These are phyloP conservation scores for Thaumetopoea pityocampa DNA, from an alignment of 1,140 invertebrate species.

Conservation along the genomic window DNA sequence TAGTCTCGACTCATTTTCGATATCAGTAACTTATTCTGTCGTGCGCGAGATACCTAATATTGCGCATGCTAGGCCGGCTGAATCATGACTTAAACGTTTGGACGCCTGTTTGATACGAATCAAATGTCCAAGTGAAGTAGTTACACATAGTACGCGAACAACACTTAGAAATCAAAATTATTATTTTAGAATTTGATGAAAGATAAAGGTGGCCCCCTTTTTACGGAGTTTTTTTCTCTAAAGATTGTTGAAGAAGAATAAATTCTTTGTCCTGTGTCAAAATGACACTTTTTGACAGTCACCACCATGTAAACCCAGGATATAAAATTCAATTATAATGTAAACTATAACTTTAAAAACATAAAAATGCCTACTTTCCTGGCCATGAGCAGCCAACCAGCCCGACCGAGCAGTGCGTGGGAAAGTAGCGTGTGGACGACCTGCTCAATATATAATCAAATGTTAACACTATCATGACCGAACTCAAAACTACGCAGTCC, in stretches of 20 bases:
- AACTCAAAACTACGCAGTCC: constrained; percentile 69
- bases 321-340: constrained; percentile 44
- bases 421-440: constrained; percentile 15
- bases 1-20: too few species aligned
- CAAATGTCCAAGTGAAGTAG: too few species aligned
- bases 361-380: constrained; percentile 53
- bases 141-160: too few species aligned
- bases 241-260: constrained; percentile 20
- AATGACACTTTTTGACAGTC: constrained; percentile 13
- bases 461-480: constrained; percentile 58
- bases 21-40: too few species aligned
- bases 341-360: constrained; percentile 25
- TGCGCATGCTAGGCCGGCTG: too few species aligned
- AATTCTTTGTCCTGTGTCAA: constrained; percentile 17
- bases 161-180: too few species aligned
- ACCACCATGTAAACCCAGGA: constrained; percentile 13
- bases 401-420: constrained; percentile 17
- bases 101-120: too few species aligned
- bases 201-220: too few species aligned
- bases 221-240: background rate
- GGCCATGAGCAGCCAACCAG: constrained; percentile 25
- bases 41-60: too few species aligned
- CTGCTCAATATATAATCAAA: constrained; percentile 30
- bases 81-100: too few species aligned
- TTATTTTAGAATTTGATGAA: too few species aligned